Evolutionary conservation across 2,888 invertebrate genomes (phyloP).

Genomic region (Temnothorax unifasciatus): DNA sequence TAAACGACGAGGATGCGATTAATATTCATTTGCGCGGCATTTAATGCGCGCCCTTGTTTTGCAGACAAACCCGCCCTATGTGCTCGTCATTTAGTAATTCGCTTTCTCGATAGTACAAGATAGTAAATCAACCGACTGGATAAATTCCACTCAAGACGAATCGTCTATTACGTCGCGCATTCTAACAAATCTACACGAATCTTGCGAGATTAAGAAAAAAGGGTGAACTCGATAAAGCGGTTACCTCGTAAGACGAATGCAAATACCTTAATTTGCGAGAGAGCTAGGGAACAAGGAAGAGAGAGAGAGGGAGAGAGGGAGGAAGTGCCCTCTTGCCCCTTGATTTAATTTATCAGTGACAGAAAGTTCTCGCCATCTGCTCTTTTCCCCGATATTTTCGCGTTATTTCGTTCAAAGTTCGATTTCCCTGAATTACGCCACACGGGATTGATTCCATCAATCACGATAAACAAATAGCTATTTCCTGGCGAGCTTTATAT

Average conservation of each 20-base stretch:
- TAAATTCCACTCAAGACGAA: neutral
- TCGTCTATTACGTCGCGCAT: neutral
- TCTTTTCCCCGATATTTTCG: neutral
- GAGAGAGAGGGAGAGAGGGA: neutral
- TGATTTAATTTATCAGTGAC: conserved; percentile 20
- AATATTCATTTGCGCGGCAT: conserved; percentile 7
- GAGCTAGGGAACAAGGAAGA: neutral
- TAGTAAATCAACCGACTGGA: neutral
- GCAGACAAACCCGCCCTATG: neutral
- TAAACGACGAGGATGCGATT: conserved; percentile 15
- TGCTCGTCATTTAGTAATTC: neutral
- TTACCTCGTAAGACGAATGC: conserved; percentile 24
- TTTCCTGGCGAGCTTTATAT: neutral
- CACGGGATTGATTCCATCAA: conserved; percentile 11
- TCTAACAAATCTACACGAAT: conserved; percentile 6
- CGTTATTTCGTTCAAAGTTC: neutral
- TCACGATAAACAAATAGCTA: conserved; percentile 26
- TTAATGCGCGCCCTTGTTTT: neutral
- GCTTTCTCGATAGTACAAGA: neutral
- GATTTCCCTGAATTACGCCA: neutral
- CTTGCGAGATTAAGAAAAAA: conserved; percentile 9
- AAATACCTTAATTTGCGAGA: conserved; percentile 13
- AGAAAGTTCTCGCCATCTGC: neutral
- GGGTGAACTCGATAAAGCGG: neutral
- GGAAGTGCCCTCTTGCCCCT: neutral